Base-by-base conservation (phyloP, 2,797 vertebrate species). In the Tinamus major region DNA sequence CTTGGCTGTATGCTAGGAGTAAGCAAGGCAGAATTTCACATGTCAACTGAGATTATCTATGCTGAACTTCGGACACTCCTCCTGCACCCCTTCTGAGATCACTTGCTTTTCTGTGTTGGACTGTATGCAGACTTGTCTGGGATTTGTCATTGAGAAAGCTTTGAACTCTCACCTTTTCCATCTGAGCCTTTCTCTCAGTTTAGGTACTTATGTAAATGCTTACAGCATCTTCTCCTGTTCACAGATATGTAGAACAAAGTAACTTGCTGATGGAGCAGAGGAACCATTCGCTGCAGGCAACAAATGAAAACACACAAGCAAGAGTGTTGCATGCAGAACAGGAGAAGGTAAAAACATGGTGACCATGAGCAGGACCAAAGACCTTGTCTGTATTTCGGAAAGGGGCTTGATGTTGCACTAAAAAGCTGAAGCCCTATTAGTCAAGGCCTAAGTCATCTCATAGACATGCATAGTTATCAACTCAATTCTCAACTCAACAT, bases 211-310 rank as follows among this genome's bases (percentile, higher is more conserved):
- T 12, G 1, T 44, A 35, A 46, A 14, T 3, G 37, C 53, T 83
- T 7, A 79, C 2, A 6, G 29, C 8, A 10, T 53, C 33, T 75
- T 42, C 55, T 42, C 2, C 64, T 74, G 55, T 63, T 81, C 42
- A 29, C 96, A 99, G 99, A 65, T 99, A 98, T 5, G 98, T 99
- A 85, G 99, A 99, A 79, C 99, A 99, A 97, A 99, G 98, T 90
- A 98, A 99, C 95, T 92, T 98, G 95, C 93, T 99, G 94, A 97
- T 99, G 98, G 99, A 99, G 88, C 98, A 99, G 97, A 98, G 99
- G 94, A 99, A 98, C 49, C 98, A 98, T 89, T 98, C 98, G 1
- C 98, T 99, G 80, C 99, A 99, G 84, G 97, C 98, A 6, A 98
- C 98, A 89, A 99, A 98, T 6, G 98, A 99, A 91, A 98, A 98